phyloP scores from a whole-genome alignment of 1,140 invertebrate genomes.

The Pteromalus puparum region DNA sequence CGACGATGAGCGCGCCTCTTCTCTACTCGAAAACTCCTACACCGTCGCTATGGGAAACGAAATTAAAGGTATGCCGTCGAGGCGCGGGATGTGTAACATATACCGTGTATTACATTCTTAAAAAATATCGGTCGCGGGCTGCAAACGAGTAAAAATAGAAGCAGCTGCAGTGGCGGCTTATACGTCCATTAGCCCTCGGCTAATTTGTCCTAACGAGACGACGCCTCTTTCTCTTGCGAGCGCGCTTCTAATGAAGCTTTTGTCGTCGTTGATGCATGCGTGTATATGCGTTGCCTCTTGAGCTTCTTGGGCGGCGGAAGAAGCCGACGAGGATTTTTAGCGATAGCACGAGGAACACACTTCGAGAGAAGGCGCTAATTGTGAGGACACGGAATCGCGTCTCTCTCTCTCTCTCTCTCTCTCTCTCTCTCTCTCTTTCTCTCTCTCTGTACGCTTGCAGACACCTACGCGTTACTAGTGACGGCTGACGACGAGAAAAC shows the following conservation, averaged over 20 bases:
- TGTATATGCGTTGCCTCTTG: too few relatives aligned
- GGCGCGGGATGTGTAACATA: too few relatives aligned
- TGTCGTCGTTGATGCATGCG: conserved; percentile 48
- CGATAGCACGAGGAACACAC: conserved; percentile 4
- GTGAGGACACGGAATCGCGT: background rate
- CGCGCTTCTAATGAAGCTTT: conserved; percentile 63
- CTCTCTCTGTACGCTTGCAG: too few relatives aligned
- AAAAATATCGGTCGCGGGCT: too few relatives aligned
- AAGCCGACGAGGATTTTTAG: conserved; percentile 8
- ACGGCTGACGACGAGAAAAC: too few relatives aligned
- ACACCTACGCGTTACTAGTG: too few relatives aligned
- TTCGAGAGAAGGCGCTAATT: conserved; percentile 41
- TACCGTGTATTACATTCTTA: too few relatives aligned
- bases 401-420: too few relatives aligned
- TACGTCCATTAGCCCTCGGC: conserved; percentile 63
- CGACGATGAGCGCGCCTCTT: background rate
- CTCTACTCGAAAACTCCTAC: background rate
- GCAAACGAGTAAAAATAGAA: conserved; percentile 13
- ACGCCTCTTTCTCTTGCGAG: conserved; percentile 19
- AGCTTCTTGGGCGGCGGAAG: too few relatives aligned
- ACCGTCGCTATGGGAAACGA: background rate
- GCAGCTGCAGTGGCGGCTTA: conserved; percentile 45
- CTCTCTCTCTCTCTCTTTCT: too few relatives aligned
- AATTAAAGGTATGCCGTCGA: conserved; percentile 20
- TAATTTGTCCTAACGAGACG: conserved; percentile 68